Base-by-base conservation (phyloP, 1,140 invertebrate genomes). In the Drosophila aff. region DNA sequence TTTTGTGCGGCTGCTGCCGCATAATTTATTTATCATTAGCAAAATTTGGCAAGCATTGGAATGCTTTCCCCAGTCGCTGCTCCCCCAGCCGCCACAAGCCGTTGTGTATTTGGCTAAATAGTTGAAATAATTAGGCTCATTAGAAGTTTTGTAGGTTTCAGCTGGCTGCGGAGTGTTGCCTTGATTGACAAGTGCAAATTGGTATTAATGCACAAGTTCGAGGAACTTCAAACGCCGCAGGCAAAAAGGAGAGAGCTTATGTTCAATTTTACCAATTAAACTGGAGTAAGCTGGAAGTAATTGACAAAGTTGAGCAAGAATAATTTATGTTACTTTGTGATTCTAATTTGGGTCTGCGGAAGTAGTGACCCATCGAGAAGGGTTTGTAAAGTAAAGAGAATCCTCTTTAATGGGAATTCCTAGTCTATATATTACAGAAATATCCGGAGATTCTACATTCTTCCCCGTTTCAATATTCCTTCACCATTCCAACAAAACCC, bases 11-110 rank as follows among this genome's bases (percentile, higher is more conserved):
- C 65, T 78, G 84, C 84, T 76, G 86, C 80, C 77, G 81, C 77
- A 87, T 87, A 84, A 87, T 87, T 87, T 87, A 90, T 87, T 87
- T 87, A 90, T 87, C 84, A 89, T 87, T 87, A 90, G 84, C 85
- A 87, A 69, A 87, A 87, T 87, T 87, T 83, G 85, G 81, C 77
- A 78, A 73, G 68, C 61, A 69, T 52, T 44, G 77, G 75, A 82
- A 86, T 86, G 65, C 53, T 73, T 57, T 47, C 46, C 38, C 57
- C 23, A 53, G 31, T 53, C 33, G 33, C 50, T 50, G 47, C 10
- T 41, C 26, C 49, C 38, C 31, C 15, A 7, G 8, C 33, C 31
- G 58, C 63, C 63, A 11, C 58, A 38, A 67, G 53, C 41, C 63
- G 81, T 52, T 82, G 62, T 49, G 64, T 71, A 64, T 59, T 82